Percentiles rank a stretch among this genome's conserved stretches.
phyloP scores from a whole-genome alignment of 2,888 invertebrate species.

The Chrysodeixis includens region DNA sequence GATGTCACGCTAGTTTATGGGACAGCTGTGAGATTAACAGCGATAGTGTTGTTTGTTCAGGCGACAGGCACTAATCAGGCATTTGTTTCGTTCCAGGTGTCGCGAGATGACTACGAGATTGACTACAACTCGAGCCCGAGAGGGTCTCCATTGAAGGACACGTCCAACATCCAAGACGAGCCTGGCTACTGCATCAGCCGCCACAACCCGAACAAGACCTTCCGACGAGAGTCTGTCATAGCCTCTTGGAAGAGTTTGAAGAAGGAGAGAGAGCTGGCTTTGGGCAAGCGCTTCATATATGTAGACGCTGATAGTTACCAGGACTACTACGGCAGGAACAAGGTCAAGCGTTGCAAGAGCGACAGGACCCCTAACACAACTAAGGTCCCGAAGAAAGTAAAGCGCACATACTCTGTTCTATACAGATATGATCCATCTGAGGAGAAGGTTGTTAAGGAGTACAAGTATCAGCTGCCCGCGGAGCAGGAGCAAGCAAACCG shows the following conservation, averaged over 20 bases:
- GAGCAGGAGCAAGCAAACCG: constrained; percentile 62
- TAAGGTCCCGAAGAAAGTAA: constrained; percentile 80
- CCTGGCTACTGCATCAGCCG: constrained; percentile 82
- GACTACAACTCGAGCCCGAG: constrained; percentile 83
- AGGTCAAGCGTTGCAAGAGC: constrained; percentile 85
- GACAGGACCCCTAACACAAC: constrained; percentile 77
- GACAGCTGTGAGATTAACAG: constrained; percentile 52
- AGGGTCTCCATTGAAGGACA: constrained; percentile 84
- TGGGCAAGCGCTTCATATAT: constrained; percentile 83
- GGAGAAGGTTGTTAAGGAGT: constrained; percentile 85
- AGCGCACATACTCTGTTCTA: constrained; percentile 84
- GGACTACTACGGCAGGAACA: constrained; percentile 84
- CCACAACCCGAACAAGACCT: constrained; percentile 87
- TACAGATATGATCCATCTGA: constrained; percentile 85
- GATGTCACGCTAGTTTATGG: constrained; percentile 58
- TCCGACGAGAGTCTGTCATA: constrained; percentile 85
- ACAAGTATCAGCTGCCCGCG: constrained; percentile 82
- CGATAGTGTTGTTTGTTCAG: constrained; percentile 53
- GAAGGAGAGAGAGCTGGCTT: constrained; percentile 84
- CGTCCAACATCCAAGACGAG: constrained; percentile 84
- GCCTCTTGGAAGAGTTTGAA: constrained; percentile 87
- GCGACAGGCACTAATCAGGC: constrained; percentile 39
- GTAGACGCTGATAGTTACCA: constrained; percentile 83
- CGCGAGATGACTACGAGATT: constrained; percentile 84
- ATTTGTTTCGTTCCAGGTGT: constrained; percentile 80